Evolutionary conservation across 2,888 invertebrate genomes (phyloP).

Genomic region (Amaurobius ferox): DNA sequence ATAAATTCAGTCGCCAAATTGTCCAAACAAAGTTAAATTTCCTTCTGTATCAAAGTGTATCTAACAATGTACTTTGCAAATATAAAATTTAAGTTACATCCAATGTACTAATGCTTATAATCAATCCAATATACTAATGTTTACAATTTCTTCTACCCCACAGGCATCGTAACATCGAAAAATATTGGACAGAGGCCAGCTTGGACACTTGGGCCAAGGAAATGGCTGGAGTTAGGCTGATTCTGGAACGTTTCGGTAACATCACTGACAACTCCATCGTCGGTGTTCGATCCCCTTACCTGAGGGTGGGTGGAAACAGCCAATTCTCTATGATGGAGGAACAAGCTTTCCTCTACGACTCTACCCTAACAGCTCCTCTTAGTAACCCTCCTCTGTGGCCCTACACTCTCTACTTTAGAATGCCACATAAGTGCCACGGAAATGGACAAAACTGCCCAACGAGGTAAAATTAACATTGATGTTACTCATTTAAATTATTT

Average conservation of each 20-base stretch:
- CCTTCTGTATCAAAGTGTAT: too few species aligned
- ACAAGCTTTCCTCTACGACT: conserved; percentile 95
- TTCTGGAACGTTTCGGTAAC: conserved; percentile 87
- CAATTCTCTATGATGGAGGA: conserved; percentile 98
- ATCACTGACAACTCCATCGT: conserved; percentile 94
- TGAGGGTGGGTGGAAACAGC: conserved; percentile 93
- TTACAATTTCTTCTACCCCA: not conserved
- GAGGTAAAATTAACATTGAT: too few species aligned
- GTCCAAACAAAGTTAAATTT: too few species aligned
- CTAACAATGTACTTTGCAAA: too few species aligned
- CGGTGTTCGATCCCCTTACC: conserved; percentile 90
- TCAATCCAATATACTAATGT: not conserved
- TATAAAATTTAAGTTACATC: too few species aligned
- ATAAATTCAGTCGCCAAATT: too few species aligned
- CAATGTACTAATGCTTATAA: too few species aligned
- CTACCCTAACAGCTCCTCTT: conserved; percentile 93
- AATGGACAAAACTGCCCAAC: conserved; percentile 94
- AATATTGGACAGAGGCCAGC: conserved; percentile 90
- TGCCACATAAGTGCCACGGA: conserved; percentile 86
- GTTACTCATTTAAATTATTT: too few species aligned
- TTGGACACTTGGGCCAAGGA: conserved; percentile 96
- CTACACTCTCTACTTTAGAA: conserved; percentile 95
- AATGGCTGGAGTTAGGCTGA: conserved; percentile 93
- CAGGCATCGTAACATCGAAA: conserved; percentile 88
- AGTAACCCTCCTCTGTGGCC: conserved; percentile 96